phyloP scores from a whole-genome alignment of 2,888 invertebrate species.

The Marasmarcha lunaedactyla region DNA sequence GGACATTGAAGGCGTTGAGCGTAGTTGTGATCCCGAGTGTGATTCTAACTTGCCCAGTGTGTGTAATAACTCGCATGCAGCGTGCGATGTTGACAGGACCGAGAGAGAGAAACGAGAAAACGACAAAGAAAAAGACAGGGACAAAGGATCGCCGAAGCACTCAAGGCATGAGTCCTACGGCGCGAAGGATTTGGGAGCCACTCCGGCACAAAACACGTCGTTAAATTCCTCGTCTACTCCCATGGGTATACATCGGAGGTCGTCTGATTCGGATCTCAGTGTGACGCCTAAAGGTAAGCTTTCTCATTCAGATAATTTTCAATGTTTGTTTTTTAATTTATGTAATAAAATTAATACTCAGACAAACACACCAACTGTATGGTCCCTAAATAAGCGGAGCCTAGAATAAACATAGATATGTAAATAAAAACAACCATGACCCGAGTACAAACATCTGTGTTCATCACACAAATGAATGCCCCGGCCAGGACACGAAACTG shows the following conservation, averaged over 20 bases:
- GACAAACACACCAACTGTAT: too few relatives aligned
- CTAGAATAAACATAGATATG: too few relatives aligned
- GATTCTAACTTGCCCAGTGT: slow-evolving; percentile 59
- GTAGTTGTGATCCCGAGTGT: slow-evolving; percentile 13
- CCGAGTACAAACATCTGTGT: too few relatives aligned
- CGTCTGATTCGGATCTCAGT: slow-evolving; percentile 94
- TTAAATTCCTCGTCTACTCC: slow-evolving; percentile 59
- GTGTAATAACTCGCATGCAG: slow-evolving; percentile 69
- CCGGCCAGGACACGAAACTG: too few relatives aligned
- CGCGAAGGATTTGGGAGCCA: slow-evolving; percentile 41
- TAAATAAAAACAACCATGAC: too few relatives aligned
- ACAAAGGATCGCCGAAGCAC: slow-evolving; percentile 56
- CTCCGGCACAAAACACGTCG: slow-evolving; percentile 36
- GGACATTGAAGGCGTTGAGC: slow-evolving; percentile 34
- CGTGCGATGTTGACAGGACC: slow-evolving; percentile 57
- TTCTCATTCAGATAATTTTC: too few relatives aligned
- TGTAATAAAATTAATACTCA: too few relatives aligned
- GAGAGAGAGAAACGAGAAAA: slow-evolving; percentile 40
- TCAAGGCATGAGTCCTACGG: slow-evolving; percentile 70
- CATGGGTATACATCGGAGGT: slow-evolving; percentile 78
- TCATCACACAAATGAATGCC: too few relatives aligned
- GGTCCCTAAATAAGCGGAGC: too few relatives aligned
- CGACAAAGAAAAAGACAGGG: slow-evolving; percentile 29
- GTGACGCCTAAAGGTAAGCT: slow-evolving; percentile 89
- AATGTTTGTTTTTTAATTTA: neutral